Evolutionary conservation across 2,888 invertebrate genomes (phyloP), one percentile per base, ranked within the genome.

Genomic region (Chorisops tibialis): DNA sequence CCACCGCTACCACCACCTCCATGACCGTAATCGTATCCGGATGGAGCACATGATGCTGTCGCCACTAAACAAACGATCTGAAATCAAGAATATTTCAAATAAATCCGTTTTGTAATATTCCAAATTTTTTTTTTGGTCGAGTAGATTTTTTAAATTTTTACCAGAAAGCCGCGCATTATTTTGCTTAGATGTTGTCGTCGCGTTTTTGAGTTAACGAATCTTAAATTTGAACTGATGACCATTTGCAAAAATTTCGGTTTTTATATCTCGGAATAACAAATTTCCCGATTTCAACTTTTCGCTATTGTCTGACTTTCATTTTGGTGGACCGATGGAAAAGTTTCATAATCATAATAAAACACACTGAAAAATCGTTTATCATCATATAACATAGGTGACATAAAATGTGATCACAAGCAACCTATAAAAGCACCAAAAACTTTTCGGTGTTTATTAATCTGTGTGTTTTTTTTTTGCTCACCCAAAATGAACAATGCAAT

Each of bases 121-220:
- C 4, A n/a, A 41, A 41, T 5, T 5, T 5, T n/a, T n/a, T 41
- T 9, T 5, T 41, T 41, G 7, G 5, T 5, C n/a, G 4, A 41
- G 41, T n/a, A 35, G 6, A 12, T 39, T 14, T 3, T 18, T 39
- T 11, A 38, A 3, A 19, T 56, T 11, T 43, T 56, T 35, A 56
- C 56, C 56, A 56, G 11, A 30, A 56, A 43, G 35, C 45, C 18
- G 45, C 56, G 56, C 56, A 56, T 56, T 7, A 43, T 43, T 47
- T 47, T 16, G 30, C 21, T 21, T 21, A 39, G 41, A 19, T 37
- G 37, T 54, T 22, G 39, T 21, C 16, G 24, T 50, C 2, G 12
- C 45, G 56, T 11, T 52, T 16, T 19, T 52, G 18, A 18, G 12
- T 21, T 12, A 19, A 52, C 18, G 37, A 21, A 2, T 45, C 43